Conservation (phyloP, 2,113 vertebrate species). For the Redunca redunca region DNA sequence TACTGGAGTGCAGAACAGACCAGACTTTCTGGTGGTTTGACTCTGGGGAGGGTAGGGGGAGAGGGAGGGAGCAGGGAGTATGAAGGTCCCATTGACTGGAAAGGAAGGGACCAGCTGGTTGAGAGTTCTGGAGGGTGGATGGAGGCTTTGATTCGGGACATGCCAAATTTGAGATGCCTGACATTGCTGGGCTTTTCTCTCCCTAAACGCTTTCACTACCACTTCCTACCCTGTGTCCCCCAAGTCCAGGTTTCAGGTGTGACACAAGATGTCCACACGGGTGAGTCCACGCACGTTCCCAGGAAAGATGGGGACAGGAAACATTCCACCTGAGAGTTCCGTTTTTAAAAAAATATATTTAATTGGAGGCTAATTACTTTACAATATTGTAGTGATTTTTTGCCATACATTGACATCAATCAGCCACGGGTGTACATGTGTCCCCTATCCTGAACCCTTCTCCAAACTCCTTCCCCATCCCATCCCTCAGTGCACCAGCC, state of each 20-base stretch:
- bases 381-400: background rate
- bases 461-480: background rate
- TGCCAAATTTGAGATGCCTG: background rate
- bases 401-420: background rate
- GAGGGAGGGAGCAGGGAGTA: background rate
- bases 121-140: background rate
- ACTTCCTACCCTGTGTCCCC: background rate
- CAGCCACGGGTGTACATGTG: background rate
- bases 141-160: background rate
- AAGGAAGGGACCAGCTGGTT: rapidly evolving
- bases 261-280: background rate
- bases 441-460: background rate
- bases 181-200: background rate
- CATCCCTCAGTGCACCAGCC: background rate
- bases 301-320: background rate
- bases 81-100: too few species aligned
- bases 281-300: rapidly evolving
- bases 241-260: background rate
- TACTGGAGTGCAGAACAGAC: too few species aligned
- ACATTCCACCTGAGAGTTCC: background rate
- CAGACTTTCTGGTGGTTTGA: background rate
- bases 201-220: background rate
- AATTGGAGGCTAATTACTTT: background rate
- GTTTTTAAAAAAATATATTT: background rate
- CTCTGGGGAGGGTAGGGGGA: background rate